Percentiles rank a stretch among this genome's conserved stretches.
Evolutionary conservation across 1,140 invertebrate species (phyloP).

Genomic region (Drosophila mayri): DNA sequence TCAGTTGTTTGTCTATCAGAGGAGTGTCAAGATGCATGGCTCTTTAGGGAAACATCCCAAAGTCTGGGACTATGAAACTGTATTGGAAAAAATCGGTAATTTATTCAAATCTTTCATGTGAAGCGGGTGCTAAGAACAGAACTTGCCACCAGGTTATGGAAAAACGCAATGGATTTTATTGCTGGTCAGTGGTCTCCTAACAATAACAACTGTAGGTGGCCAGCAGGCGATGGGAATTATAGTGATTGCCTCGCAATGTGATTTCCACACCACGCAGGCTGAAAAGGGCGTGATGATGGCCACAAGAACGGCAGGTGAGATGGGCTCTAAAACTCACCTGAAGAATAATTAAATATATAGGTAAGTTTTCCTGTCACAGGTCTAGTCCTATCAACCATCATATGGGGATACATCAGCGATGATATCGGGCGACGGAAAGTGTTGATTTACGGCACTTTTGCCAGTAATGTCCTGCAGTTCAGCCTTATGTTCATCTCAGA

Average conservation of each 20-base stretch:
- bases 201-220: slow-evolving; percentile 71
- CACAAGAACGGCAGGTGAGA: slow-evolving; percentile 53
- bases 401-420: slow-evolving; percentile 86
- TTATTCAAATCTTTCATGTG: not conserved
- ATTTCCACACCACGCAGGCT: slow-evolving; percentile 81
- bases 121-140: not conserved
- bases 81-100: slow-evolving; percentile 67
- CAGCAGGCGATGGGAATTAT: slow-evolving; percentile 75
- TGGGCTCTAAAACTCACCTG: not conserved
- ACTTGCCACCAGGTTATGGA: slow-evolving; percentile 85
- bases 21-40: slow-evolving; percentile 50
- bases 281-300: slow-evolving; percentile 81
- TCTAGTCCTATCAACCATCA: slow-evolving; percentile 84
- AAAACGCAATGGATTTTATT: slow-evolving; percentile 87
- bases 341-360: not conserved
- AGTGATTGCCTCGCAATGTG: slow-evolving; percentile 84
- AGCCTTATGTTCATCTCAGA: slow-evolving; percentile 86
- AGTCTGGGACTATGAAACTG: slow-evolving; percentile 62
- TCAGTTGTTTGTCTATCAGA: slow-evolving; percentile 44
- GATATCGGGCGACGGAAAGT: slow-evolving; percentile 85
- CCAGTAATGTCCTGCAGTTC: slow-evolving; percentile 68
- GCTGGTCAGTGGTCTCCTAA: slow-evolving; percentile 76
- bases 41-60: slow-evolving; percentile 13
- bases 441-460: slow-evolving; percentile 83
- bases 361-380: slow-evolving; percentile 30